Conservation (phyloP, 2,888 invertebrate species). For the Drosophila aldrichi region DNA sequence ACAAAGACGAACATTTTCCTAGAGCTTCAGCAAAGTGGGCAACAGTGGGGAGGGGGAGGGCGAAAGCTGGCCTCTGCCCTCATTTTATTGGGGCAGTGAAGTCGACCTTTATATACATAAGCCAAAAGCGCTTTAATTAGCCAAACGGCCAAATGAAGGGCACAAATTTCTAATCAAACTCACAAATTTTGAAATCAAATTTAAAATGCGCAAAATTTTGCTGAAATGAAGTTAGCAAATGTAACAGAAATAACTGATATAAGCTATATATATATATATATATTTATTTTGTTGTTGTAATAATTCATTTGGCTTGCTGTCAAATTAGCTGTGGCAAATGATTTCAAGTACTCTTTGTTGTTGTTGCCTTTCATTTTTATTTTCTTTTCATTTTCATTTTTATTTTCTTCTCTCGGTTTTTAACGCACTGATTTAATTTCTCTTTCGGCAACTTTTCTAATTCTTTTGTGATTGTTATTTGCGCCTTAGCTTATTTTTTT, state of each 20-base stretch:
- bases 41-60: neutral
- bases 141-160: slow-evolving; percentile 15
- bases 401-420: slow-evolving; percentile 28
- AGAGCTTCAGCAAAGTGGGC: slow-evolving; percentile 35
- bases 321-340: slow-evolving; percentile 59
- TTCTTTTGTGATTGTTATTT: slow-evolving; percentile 72
- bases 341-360: slow-evolving; percentile 50
- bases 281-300: neutral
- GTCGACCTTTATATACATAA: slow-evolving; percentile 36
- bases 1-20: slow-evolving; percentile 60
- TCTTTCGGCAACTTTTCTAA: slow-evolving; percentile 59
- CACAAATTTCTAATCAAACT: slow-evolving; percentile 16
- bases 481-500: slow-evolving; percentile 53
- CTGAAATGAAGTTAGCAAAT: neutral
- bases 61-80: neutral
- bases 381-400: slow-evolving; percentile 9
- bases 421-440: slow-evolving; percentile 59
- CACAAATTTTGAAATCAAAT: neutral
- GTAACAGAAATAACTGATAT: neutral
- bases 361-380: neutral
- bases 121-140: slow-evolving; percentile 60
- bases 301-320: neutral
- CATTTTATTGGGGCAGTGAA: slow-evolving; percentile 2
- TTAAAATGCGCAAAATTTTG: neutral
- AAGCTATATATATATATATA: neutral